Conservation (phyloP, 2,113 vertebrate genomes). For the Cervus canadensis region DNA sequence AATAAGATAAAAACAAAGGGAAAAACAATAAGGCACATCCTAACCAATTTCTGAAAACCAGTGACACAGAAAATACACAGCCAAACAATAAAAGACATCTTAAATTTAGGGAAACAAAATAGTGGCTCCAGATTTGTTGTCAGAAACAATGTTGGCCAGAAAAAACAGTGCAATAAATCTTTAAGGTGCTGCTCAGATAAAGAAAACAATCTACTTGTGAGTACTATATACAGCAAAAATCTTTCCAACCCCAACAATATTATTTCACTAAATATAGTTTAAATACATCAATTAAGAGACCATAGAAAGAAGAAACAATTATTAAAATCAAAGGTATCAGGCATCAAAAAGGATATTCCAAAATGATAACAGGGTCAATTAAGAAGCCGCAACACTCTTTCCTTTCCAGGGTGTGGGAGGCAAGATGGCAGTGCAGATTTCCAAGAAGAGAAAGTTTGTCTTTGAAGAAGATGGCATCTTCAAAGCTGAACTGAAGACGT, state of each 20-base stretch:
- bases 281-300: background rate
- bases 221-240: background rate
- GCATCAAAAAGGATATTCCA: background rate
- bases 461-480: background rate
- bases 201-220: background rate
- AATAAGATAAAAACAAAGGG: background rate
- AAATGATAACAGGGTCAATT: background rate
- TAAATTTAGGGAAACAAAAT: background rate
- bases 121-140: background rate
- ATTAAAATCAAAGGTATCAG: background rate
- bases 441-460: background rate
- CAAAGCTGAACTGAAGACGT: background rate
- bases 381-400: background rate
- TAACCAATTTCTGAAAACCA: background rate
- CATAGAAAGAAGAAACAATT: background rate
- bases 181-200: background rate
- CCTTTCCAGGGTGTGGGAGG: background rate
- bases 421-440: background rate
- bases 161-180: background rate
- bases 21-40: background rate
- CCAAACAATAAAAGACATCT: background rate
- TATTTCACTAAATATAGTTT: background rate
- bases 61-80: background rate
- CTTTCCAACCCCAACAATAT: background rate
- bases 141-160: background rate